Evolutionary conservation across 2,113 vertebrate species (phyloP).

Genomic region (Phyllopteryx taeniolatus): DNA sequence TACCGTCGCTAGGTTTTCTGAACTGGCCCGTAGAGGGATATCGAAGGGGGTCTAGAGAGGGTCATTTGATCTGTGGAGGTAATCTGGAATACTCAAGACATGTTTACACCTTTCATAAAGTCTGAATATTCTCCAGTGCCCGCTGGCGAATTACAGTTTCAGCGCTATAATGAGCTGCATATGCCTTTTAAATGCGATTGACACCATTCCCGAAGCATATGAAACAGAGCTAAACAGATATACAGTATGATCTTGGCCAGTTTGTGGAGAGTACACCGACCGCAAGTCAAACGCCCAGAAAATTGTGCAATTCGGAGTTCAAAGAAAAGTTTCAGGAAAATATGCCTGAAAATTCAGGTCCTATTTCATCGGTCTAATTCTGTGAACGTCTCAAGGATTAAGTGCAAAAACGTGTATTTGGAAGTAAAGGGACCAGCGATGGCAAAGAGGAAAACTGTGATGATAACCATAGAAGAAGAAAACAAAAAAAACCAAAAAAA

Average conservation of each 20-base stretch:
- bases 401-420: too few species aligned
- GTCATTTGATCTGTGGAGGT: conserved; percentile 71
- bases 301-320: neutral
- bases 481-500: too few species aligned
- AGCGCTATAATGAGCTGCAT: conserved; percentile 70
- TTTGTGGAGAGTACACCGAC: conserved; percentile 35
- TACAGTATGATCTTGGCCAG: conserved; percentile 41
- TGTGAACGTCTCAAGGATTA: too few species aligned
- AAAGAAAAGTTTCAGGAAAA: neutral
- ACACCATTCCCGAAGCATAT: conserved; percentile 70
- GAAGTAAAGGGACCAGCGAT: too few species aligned
- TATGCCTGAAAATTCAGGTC: too few species aligned
- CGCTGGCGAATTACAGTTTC: conserved; percentile 66
- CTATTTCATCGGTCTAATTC: too few species aligned
- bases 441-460: too few species aligned
- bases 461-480: too few species aligned
- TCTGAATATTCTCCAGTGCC: conserved; percentile 73
- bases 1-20: conserved; percentile 47
- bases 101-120: conserved; percentile 78
- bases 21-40: conserved; percentile 49
- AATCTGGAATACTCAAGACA: conserved; percentile 76
- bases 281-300: neutral
- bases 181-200: conserved; percentile 73
- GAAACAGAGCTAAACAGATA: conserved; percentile 71
- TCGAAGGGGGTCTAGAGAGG: conserved; percentile 24